Conservation (phyloP, 92 coral and sea anemone species). For the Galaxea fascicularis region DNA sequence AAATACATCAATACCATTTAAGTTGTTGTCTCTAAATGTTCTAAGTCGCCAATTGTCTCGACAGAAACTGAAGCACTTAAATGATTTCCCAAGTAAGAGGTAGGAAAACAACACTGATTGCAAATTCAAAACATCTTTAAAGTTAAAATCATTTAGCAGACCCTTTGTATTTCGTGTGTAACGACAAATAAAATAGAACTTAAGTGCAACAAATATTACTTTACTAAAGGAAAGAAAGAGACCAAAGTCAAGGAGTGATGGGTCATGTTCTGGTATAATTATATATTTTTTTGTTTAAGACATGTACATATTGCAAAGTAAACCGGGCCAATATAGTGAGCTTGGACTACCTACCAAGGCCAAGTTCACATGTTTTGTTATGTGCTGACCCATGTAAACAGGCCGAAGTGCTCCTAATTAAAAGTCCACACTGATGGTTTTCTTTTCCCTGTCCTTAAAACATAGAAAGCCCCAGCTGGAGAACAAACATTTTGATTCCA, state of each 20-base stretch:
- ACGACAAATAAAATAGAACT: background rate
- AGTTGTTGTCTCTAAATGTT: background rate
- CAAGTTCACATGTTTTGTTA: conserved; percentile 4
- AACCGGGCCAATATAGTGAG: background rate
- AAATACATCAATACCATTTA: background rate
- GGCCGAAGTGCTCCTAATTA: background rate
- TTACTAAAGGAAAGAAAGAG: too few relatives aligned
- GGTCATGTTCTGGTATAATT: background rate
- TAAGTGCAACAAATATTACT: background rate
- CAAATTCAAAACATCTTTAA: too few relatives aligned
- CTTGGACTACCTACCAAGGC: conserved; percentile 6
- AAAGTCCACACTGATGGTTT: background rate
- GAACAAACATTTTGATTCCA: conserved; percentile 1
- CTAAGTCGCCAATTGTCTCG: background rate
- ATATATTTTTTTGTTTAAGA: background rate
- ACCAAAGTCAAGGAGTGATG: background rate
- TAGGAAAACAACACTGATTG: too few relatives aligned
- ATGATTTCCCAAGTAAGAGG: background rate
- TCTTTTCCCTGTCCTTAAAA: conserved; percentile 1
- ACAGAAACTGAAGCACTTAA: background rate
- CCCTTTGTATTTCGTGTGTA: too few relatives aligned
- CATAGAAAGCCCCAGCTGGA: background rate
- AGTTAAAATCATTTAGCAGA: too few relatives aligned
- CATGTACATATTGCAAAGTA: conserved; percentile 2
- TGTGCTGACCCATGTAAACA: conserved; percentile 4